A percentile compares a stretch with the other conserved stretches of the same genome.
Evolutionary conservation across 2,797 vertebrate genomes (phyloP).

Genomic region (Scleropages formosus): DNA sequence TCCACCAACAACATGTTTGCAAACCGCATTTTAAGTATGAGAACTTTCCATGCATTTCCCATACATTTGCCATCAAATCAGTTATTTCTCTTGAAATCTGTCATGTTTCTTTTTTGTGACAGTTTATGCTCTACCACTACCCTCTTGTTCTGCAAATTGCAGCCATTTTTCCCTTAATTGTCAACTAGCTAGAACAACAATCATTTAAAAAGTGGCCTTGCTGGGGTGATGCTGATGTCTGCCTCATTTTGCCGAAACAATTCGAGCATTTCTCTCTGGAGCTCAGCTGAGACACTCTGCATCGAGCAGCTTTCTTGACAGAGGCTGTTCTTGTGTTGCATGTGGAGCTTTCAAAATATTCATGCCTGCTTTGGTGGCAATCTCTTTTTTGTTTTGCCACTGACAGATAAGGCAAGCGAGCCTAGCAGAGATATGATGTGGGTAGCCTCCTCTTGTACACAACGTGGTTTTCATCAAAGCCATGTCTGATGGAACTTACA

Average conservation of each 20-base stretch:
- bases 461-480: constrained; percentile 5
- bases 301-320: not conserved
- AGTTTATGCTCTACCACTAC: too few species aligned
- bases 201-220: constrained; percentile 1
- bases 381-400: constrained; percentile 56
- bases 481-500: constrained; percentile 38
- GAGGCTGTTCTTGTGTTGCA: constrained; percentile 39
- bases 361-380: constrained; percentile 46
- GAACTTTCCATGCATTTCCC: too few species aligned
- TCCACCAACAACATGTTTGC: too few species aligned
- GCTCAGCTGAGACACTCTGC: not conserved
- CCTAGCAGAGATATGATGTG: constrained; percentile 47
- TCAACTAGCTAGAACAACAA: not conserved
- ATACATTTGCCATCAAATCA: too few species aligned
- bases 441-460: not conserved
- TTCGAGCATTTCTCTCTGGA: not conserved
- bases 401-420: constrained; percentile 53
- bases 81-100: too few species aligned
- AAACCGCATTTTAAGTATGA: too few species aligned
- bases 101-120: too few species aligned
- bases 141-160: too few species aligned
- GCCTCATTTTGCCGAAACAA: constrained; percentile 18
- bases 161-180: too few species aligned
- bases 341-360: constrained; percentile 51
- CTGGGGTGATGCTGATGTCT: constrained; percentile 4